Conservation (phyloP, 2,888 invertebrate species). For the Adelognathus sp. region DNA sequence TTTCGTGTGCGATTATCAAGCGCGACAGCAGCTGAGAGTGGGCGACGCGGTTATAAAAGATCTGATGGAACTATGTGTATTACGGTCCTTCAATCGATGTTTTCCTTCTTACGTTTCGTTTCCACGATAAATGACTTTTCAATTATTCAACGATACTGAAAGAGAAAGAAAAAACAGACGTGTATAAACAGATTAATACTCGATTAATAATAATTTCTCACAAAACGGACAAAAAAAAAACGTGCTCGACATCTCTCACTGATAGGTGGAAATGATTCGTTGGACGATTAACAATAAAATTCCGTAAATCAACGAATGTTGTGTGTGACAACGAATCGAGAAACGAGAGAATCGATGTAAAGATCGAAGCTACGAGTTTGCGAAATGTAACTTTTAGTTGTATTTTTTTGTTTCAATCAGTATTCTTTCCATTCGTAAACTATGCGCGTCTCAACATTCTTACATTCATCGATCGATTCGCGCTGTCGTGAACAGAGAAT, state of each 20-base stretch:
- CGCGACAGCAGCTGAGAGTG: too few relatives aligned
- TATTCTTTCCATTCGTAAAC: conserved; percentile 17
- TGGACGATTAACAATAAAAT: conserved; percentile 45
- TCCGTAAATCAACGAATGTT: conserved; percentile 32
- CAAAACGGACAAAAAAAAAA: not conserved
- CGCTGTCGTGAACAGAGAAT: conserved; percentile 23
- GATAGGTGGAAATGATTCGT: conserved; percentile 31
- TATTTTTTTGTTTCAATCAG: conserved; percentile 15
- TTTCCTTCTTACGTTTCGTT: too few relatives aligned
- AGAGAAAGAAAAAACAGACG: conserved; percentile 6
- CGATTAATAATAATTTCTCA: conserved; percentile 22
- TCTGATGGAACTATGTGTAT: too few relatives aligned
- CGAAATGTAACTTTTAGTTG: conserved; percentile 37
- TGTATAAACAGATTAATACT: conserved; percentile 16
- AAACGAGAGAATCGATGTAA: too few relatives aligned
- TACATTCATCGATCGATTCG: conserved; percentile 29
- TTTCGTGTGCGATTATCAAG: too few relatives aligned
- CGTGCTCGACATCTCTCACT: conserved; percentile 1
- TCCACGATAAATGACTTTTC: not conserved
- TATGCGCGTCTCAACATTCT: conserved; percentile 20
- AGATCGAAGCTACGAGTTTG: conserved; percentile 8
- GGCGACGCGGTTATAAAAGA: too few relatives aligned
- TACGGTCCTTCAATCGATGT: too few relatives aligned
- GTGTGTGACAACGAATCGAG: conserved; percentile 27
- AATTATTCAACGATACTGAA: conserved; percentile 44